Conservation (phyloP, 2,888 invertebrate species). For the Yponomeuta evonymella region DNA sequence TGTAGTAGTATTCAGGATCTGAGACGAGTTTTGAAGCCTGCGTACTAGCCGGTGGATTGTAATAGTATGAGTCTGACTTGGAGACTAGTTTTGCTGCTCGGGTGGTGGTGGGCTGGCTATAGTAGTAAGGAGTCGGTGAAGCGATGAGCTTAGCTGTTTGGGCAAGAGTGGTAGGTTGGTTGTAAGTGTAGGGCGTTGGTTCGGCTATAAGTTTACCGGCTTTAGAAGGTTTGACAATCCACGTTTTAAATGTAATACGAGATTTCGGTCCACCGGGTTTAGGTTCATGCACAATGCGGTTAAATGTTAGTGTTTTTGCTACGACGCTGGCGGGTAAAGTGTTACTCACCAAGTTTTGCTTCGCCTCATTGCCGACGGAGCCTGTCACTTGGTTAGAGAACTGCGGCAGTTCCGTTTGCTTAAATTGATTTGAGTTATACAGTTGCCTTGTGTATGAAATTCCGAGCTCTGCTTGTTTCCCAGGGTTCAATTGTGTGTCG, state of each 20-base stretch:
- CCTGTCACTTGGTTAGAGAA: constrained; percentile 36
- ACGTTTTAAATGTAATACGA: constrained; percentile 62
- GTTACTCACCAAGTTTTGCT: constrained; percentile 64
- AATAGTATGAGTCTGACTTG: constrained; percentile 20
- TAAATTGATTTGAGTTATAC: constrained; percentile 37
- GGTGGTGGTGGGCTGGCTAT: constrained; percentile 27
- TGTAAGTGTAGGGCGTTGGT: constrained; percentile 48
- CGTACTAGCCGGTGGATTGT: constrained; percentile 35
- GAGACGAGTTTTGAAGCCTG: constrained; percentile 8
- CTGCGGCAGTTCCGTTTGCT: constrained; percentile 41
- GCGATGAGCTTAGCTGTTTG: constrained; percentile 32
- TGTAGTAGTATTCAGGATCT: constrained; percentile 6
- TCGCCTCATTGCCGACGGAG: constrained; percentile 41
- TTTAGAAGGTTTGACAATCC: constrained; percentile 64
- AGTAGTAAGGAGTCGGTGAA: constrained; percentile 44
- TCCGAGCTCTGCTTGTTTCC: constrained; percentile 35
- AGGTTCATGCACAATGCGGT: constrained; percentile 48
- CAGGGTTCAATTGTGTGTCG: constrained; percentile 35
- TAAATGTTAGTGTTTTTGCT: constrained; percentile 57
- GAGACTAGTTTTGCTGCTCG: constrained; percentile 12
- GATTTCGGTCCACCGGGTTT: constrained; percentile 55
- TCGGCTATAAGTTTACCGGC: constrained; percentile 42
- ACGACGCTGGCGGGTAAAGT: constrained; percentile 46
- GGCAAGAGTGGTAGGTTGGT: constrained; percentile 38
- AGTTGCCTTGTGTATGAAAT: constrained; percentile 41